A percentile compares a stretch with the other conserved stretches of the same genome.
Conservation (phyloP, 1,140 invertebrate genomes). For the Sinonovacula constricta region DNA sequence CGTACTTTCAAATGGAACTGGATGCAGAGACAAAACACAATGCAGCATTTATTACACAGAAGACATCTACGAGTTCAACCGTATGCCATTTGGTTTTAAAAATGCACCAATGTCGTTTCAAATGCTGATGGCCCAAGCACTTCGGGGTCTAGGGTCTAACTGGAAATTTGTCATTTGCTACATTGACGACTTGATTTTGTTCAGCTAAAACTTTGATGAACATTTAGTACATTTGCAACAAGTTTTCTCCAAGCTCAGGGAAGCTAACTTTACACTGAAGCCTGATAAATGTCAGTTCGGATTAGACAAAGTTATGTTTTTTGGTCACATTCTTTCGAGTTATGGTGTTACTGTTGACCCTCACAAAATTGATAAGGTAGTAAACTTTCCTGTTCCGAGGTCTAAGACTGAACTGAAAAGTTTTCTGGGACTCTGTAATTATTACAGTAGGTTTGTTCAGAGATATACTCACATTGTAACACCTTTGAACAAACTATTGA, state of each 20-base stretch:
- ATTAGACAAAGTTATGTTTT: constrained; percentile 48
- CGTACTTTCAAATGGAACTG: constrained; percentile 52
- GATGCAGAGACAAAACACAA: constrained; percentile 52
- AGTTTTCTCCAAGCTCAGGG: constrained; percentile 43
- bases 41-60: constrained; percentile 55
- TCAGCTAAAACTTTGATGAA: constrained; percentile 51
- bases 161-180: constrained; percentile 55
- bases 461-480: constrained; percentile 68
- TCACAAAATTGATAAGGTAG: constrained; percentile 24
- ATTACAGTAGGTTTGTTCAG: constrained; percentile 74
- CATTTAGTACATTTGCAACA: constrained; percentile 50
- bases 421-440: constrained; percentile 80
- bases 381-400: constrained; percentile 59
- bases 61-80: constrained; percentile 40
- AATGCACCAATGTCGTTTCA: constrained; percentile 52
- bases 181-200: constrained; percentile 56
- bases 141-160: constrained; percentile 32
- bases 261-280: constrained; percentile 57
- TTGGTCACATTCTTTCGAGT: constrained; percentile 57
- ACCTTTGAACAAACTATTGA: constrained; percentile 74
- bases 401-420: constrained; percentile 74
- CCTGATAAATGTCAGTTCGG: constrained; percentile 58
- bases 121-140: constrained; percentile 35
- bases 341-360: constrained; percentile 54
- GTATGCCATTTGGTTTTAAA: constrained; percentile 51